Percentiles rank a stretch among this genome's conserved stretches.
Conservation (phyloP, 2,113 vertebrate genomes). For the Odocoileus virginianus region DNA sequence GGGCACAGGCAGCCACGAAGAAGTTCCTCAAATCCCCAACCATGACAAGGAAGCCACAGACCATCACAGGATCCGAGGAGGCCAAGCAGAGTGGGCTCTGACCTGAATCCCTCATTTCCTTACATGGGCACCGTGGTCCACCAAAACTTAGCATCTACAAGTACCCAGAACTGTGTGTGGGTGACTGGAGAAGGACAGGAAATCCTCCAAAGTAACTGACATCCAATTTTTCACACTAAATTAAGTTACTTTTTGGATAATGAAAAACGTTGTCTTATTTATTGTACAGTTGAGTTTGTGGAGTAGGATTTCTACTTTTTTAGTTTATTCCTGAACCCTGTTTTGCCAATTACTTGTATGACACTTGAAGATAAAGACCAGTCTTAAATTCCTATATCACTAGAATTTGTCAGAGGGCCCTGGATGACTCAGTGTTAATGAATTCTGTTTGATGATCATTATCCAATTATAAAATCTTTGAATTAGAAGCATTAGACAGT, state of each 20-base stretch:
- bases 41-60: neutral
- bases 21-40: neutral
- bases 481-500: conserved; percentile 28
- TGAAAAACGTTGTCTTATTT: neutral
- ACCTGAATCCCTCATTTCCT: neutral
- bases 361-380: neutral
- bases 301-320: neutral
- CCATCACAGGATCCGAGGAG: neutral
- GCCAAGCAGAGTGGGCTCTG: neutral
- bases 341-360: neutral
- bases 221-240: neutral
- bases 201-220: neutral
- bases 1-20: neutral
- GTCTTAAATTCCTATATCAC: neutral
- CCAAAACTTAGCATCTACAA: neutral
- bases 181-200: neutral
- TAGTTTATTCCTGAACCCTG: neutral
- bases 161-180: neutral
- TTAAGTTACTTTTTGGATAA: neutral
- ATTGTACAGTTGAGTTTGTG: neutral
- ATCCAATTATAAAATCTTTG: conserved; percentile 6
- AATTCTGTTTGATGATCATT: conserved; percentile 1
- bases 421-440: conserved; percentile 10
- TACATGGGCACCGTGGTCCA: too few species aligned
- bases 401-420: neutral